Evolutionary conservation across 2,113 vertebrate genomes (phyloP).

Genomic region (Platycercus adscitus): DNA sequence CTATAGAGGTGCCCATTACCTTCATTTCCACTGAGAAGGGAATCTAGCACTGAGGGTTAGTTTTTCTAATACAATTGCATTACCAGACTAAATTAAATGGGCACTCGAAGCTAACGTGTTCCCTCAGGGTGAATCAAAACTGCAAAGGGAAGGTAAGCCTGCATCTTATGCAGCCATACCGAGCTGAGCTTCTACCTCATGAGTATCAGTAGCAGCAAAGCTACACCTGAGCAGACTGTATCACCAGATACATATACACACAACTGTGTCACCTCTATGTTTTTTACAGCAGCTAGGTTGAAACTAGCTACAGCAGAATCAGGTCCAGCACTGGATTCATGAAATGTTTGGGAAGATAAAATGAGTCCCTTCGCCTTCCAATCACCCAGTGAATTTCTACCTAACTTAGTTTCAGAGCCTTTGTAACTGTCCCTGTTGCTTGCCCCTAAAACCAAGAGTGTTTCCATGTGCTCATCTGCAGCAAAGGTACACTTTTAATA

Average conservation of each 20-base stretch:
- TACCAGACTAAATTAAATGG: conserved; percentile 41
- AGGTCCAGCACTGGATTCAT: background rate
- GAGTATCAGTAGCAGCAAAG: background rate
- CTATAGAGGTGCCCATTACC: background rate
- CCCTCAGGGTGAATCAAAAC: background rate
- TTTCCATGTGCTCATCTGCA: background rate
- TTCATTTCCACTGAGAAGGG: background rate
- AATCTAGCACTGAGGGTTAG: background rate
- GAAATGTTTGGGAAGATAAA: background rate
- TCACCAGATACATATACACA: background rate
- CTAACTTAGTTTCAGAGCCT: background rate
- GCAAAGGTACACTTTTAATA: background rate
- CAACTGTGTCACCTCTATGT: background rate
- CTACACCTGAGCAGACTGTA: background rate
- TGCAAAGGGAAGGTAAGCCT: background rate
- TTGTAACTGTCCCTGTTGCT: background rate
- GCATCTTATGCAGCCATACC: background rate
- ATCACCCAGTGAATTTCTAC: background rate
- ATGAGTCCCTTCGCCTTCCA: background rate
- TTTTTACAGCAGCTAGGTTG: background rate
- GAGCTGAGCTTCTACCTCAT: background rate
- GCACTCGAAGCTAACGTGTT: background rate
- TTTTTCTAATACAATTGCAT: conserved; percentile 2
- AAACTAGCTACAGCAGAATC: background rate
- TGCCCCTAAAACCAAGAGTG: background rate